These are phyloP conservation scores for Callithrix jacchus DNA, from an alignment of 2,113 vertebrate genomes.

Conservation along the genomic window DNA sequence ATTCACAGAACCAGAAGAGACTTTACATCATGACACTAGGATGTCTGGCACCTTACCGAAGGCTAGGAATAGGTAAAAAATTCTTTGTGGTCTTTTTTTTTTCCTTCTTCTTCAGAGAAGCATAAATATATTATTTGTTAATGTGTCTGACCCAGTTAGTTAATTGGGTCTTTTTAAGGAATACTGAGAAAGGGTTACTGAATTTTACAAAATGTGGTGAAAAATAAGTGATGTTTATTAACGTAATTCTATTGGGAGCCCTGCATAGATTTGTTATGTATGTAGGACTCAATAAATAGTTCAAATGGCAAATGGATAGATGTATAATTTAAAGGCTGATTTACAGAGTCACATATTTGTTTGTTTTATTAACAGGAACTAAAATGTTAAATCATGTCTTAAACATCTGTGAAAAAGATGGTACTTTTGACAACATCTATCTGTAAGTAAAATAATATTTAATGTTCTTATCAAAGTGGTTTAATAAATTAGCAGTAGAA, in stretches of 20 bases:
- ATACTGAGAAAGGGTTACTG: neutral
- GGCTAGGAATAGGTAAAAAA: conserved; percentile 96
- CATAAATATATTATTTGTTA: neutral
- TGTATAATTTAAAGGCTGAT: conserved; percentile 34
- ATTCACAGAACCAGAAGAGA: conserved; percentile 99
- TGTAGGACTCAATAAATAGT: neutral
- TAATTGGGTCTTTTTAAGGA: neutral
- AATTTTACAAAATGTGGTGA: neutral
- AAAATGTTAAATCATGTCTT: conserved; percentile 99
- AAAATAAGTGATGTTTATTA: neutral
- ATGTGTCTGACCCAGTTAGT: neutral
- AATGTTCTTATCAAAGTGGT: conserved; percentile 22
- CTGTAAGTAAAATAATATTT: conserved; percentile 90
- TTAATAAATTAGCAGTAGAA: conserved; percentile 13
- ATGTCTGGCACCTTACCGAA: conserved; percentile 98
- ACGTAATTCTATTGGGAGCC: neutral
- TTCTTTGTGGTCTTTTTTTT: neutral
- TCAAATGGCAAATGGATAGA: neutral
- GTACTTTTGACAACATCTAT: conserved; percentile 99
- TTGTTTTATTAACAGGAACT: conserved; percentile 89
- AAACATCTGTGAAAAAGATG: conserved; percentile 99
- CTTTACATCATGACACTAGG: conserved; percentile 99
- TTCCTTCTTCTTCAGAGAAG: neutral
- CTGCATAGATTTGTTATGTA: neutral
- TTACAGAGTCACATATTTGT: conserved; percentile 54